These are phyloP conservation scores for Lochmaea capreae DNA, from an alignment of 2,888 invertebrate species.

Conservation along the genomic window DNA sequence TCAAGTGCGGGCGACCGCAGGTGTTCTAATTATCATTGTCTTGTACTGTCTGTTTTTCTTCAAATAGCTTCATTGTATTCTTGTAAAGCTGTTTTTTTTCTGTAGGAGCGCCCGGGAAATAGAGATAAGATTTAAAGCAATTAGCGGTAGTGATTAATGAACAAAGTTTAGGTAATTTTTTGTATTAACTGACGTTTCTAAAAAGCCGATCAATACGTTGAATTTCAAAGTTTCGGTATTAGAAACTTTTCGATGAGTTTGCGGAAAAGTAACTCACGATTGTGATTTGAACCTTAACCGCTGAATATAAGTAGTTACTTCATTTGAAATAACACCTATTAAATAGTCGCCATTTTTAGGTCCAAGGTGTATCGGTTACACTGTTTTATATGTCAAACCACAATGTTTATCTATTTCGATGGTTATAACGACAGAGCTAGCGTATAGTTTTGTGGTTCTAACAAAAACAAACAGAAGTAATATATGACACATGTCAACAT, in stretches of 20 bases:
- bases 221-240: not conserved
- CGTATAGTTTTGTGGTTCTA: no score
- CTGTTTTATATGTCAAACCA: no score
- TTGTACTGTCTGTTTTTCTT: not conserved
- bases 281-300: no score
- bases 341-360: no score
- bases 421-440: no score
- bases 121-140: constrained; percentile 22
- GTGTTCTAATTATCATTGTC: not conserved
- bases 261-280: no score
- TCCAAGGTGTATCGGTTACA: no score
- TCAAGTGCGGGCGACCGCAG: not conserved
- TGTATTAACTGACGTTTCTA: not conserved
- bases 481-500: no score
- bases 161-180: constrained; percentile 20
- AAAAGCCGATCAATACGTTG: not conserved
- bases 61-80: not conserved
- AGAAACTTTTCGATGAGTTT: not conserved
- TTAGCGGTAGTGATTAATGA: constrained; percentile 28
- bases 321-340: no score
- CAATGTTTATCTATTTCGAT: no score
- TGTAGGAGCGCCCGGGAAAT: not conserved
- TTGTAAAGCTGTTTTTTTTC: not conserved
- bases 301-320: no score
- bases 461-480: no score